These are phyloP conservation scores for Bostrychus sinensis DNA, from an alignment of 2,113 vertebrate species.

Conservation along the genomic window DNA sequence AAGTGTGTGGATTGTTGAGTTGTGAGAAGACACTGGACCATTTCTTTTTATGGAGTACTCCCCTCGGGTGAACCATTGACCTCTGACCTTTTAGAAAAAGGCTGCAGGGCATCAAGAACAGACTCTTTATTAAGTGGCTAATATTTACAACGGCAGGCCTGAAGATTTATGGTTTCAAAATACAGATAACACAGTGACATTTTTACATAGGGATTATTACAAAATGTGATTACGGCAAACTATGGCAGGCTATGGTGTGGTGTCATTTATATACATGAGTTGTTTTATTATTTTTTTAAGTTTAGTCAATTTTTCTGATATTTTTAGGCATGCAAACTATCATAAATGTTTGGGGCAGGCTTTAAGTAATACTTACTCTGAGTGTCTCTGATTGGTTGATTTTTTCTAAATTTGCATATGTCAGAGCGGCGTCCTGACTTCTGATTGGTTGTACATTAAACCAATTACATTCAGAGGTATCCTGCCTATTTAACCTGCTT, in stretches of 20 bases:
- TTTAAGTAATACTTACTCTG: no score
- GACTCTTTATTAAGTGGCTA: constrained; percentile 1
- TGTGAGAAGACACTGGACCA: not conserved
- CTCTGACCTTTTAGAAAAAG: constrained; percentile 2
- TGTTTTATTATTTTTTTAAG: not conserved
- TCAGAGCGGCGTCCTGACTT: no score
- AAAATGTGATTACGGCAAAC: not conserved
- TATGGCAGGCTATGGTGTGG: no score
- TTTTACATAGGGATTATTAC: not conserved
- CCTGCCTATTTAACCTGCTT: no score
- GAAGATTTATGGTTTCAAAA: not conserved
- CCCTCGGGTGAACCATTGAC: constrained; percentile 1
- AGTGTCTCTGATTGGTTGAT: no score
- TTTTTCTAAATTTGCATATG: no score
- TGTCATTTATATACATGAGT: no score
- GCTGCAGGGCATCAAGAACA: not conserved
- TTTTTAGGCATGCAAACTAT: no score
- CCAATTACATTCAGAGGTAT: no score
- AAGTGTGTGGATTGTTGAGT: not conserved
- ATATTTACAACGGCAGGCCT: not conserved
- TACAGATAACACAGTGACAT: not conserved
- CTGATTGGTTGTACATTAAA: no score
- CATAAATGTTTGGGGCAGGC: no score
- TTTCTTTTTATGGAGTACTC: constrained; percentile 2
- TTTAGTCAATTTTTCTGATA: no score